Base-by-base conservation (phyloP, 1,140 invertebrate genomes). In the Pogonognathellus flavescens region DNA sequence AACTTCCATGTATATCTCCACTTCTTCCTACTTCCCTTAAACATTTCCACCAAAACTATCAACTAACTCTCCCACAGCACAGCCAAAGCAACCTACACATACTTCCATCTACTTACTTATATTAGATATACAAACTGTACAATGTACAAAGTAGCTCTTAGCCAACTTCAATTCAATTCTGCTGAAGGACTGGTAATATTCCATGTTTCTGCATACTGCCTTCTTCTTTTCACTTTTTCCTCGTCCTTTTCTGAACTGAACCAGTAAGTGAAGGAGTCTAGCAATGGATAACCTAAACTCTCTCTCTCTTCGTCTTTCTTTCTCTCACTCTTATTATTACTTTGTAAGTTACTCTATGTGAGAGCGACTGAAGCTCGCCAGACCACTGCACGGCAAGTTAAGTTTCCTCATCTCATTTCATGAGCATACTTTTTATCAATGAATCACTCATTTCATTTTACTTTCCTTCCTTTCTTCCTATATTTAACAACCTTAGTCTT, bases 341-440 rank as follows among this genome's bases (percentile, higher is more conserved):
- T 76, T 76, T 50, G 41, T 50, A 8, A 49, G 31, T 16, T 13
- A 25, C 20, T 25, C 62, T 66, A 20, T 66, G 62, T 20, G 31
- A 41, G 31, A 9, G 16, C 16, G 41, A 76, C 66, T 25, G 14
- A 70, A 70, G 0, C 66, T 9, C 31, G 41, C 70, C 70, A 76
- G 70, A 31, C 25, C 70, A 76, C 9, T 13, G 70, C 41, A 76
- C 9, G 31, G 70, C 41, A 76, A 76, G 31, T 76, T 76, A 76
- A 76, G 25, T 76, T 76, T 76, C 70, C 70, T 76, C 70, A 76
- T 76, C 70, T 76, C 70, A 76, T 76, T 76, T 76, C 70, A 76
- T 76, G 70, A 76, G 70, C 70, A 76, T 76, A 76, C 70, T 76
- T 76, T 76, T 76, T 76, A 76, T 76, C 70, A 76, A 76, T 76